Percentiles rank a stretch among this genome's conserved stretches.
Evolutionary conservation across 1,140 invertebrate species (phyloP).

Genomic region (Subanguina moxae): DNA sequence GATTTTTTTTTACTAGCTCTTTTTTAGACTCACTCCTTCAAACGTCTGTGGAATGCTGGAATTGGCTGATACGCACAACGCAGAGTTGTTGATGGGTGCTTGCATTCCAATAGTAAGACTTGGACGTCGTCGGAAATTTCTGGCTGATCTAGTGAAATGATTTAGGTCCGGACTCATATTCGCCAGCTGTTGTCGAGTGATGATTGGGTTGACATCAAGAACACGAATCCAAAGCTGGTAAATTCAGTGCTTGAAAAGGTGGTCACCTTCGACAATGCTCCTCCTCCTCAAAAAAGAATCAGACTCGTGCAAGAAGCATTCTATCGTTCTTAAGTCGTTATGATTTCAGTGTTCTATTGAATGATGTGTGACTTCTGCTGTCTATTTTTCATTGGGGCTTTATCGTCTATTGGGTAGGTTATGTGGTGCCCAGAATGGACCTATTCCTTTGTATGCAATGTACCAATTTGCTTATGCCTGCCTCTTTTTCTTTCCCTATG

Average conservation of each 20-base stretch:
- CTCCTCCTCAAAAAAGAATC: conserved; percentile 34
- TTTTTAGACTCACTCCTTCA: conserved; percentile 35
- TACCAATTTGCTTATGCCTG: too few relatives aligned
- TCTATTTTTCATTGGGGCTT: too few relatives aligned
- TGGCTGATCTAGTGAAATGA: neutral
- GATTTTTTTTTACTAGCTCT: neutral
- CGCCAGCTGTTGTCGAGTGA: conserved; percentile 30
- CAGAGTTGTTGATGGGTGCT: conserved; percentile 39
- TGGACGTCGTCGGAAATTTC: neutral
- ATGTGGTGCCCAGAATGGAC: too few relatives aligned
- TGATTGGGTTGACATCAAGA: conserved; percentile 41
- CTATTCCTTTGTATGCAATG: too few relatives aligned
- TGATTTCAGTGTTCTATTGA: neutral
- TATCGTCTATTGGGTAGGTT: too few relatives aligned
- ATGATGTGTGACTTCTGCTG: neutral
- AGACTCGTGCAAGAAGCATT: conserved; percentile 30
- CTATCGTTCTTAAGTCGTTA: conserved; percentile 14
- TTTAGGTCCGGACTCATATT: conserved; percentile 37
- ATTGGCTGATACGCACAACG: conserved; percentile 53
- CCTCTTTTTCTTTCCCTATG: too few relatives aligned
- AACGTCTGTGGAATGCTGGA: conserved; percentile 49
- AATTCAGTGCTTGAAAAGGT: conserved; percentile 45
- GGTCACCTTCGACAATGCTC: conserved; percentile 21
- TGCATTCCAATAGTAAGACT: conserved; percentile 50
- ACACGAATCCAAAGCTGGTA: conserved; percentile 32